Conservation (phyloP, 2,113 vertebrate species). For the Burhinus bistriatus region DNA sequence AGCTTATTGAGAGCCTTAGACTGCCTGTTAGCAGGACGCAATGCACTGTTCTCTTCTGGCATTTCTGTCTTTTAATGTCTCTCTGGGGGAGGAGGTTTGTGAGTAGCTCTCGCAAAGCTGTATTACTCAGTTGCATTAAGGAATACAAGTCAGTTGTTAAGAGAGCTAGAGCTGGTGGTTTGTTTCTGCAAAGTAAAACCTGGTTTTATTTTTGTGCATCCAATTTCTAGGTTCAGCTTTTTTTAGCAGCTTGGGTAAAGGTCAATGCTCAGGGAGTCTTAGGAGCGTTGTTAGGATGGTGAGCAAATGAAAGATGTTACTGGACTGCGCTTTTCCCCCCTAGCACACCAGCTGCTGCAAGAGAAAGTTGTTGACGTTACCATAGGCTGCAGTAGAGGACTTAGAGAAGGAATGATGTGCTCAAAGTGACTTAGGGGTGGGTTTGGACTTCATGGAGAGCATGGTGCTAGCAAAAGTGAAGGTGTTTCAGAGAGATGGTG, state of each 20-base stretch:
- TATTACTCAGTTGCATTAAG: not conserved
- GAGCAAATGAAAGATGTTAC: not conserved
- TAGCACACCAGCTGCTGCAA: not conserved
- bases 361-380: not conserved
- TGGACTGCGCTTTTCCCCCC: not conserved
- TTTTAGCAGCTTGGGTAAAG: not conserved
- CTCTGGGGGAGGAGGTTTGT: not conserved
- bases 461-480: not conserved
- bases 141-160: not conserved
- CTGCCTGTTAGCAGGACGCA: not conserved
- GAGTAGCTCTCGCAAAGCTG: not conserved
- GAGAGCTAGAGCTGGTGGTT: conserved; percentile 6
- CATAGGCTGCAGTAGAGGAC: not conserved
- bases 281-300: not conserved
- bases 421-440: not conserved
- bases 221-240: not conserved
- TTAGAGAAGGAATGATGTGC: not conserved
- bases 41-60: not conserved
- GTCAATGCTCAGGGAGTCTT: not conserved
- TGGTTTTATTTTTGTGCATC: not conserved
- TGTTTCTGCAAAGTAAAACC: not conserved
- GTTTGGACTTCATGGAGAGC: not conserved
- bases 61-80: conserved; percentile 19
- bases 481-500: not conserved
- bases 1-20: not conserved